Conservation (phyloP, 2,113 vertebrate species). For the Nothocercus julius region DNA sequence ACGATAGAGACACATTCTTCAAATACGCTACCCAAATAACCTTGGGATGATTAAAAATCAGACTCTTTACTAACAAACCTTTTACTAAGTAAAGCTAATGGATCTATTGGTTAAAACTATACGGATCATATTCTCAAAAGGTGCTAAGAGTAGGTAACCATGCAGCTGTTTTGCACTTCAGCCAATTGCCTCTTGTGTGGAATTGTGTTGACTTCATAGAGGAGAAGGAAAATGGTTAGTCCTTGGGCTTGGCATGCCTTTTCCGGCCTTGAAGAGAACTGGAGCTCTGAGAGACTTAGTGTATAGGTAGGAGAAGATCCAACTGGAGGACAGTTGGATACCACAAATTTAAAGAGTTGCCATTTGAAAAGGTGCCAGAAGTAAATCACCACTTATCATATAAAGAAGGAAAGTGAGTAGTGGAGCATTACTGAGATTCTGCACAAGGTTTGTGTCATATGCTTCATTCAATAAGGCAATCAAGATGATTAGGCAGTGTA, state of each 20-base stretch:
- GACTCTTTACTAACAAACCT: background rate
- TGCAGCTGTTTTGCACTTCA: background rate
- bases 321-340: background rate
- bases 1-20: background rate
- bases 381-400: conserved; percentile 46
- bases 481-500: conserved; percentile 69
- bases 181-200: background rate
- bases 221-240: background rate
- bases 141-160: background rate
- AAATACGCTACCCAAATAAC: background rate
- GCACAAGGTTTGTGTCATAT: conserved; percentile 7
- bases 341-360: conserved; percentile 39
- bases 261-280: background rate
- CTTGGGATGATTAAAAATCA: background rate
- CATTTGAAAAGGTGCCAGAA: conserved; percentile 53
- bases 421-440: conserved; percentile 18
- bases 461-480: conserved; percentile 66
- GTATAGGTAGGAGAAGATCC: background rate
- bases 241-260: background rate
- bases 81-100: background rate
- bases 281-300: background rate
- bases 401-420: conserved; percentile 20
- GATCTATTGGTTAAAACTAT: background rate
- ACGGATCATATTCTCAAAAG: background rate
- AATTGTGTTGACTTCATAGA: background rate